Evolutionary conservation across 2,888 invertebrate species (phyloP).

Genomic region (Scaptomyza tumidula): DNA sequence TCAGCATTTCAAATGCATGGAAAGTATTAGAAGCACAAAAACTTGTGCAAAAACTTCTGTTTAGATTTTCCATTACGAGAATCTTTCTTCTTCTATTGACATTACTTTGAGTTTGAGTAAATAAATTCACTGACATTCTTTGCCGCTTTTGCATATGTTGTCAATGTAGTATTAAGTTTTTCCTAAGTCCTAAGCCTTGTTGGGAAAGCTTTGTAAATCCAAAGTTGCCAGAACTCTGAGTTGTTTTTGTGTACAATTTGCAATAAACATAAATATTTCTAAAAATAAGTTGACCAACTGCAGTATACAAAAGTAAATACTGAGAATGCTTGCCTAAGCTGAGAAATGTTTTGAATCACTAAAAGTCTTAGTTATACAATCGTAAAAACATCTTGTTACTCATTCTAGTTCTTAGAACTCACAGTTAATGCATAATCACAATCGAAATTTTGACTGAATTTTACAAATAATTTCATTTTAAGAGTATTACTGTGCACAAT

Average conservation of each 20-base stretch:
- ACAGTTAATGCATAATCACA: background rate
- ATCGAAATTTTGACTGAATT: too few relatives aligned
- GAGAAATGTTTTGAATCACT: background rate
- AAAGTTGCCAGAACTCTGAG: background rate
- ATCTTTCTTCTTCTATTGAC: slow-evolving; percentile 9
- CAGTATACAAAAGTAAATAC: background rate
- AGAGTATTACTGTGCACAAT: background rate
- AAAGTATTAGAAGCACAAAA: slow-evolving; percentile 15
- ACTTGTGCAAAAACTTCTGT: slow-evolving; percentile 21
- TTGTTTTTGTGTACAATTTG: background rate
- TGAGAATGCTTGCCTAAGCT: background rate
- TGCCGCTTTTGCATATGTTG: slow-evolving; percentile 3
- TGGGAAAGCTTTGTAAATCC: background rate
- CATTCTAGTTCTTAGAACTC: background rate
- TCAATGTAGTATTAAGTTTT: slow-evolving; percentile 7
- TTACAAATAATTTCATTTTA: background rate
- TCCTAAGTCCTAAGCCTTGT: background rate
- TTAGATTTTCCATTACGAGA: slow-evolving; percentile 18
- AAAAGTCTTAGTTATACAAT: background rate
- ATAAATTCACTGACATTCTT: slow-evolving; percentile 12
- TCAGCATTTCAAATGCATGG: slow-evolving; percentile 15
- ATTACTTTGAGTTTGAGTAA: slow-evolving; percentile 23
- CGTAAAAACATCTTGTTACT: background rate
- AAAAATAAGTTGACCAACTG: background rate
- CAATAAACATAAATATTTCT: background rate